Evolutionary conservation across 35 echinoderm and acorn worm species (phyloP).

Genomic region (Ophiothrix spiculata): DNA sequence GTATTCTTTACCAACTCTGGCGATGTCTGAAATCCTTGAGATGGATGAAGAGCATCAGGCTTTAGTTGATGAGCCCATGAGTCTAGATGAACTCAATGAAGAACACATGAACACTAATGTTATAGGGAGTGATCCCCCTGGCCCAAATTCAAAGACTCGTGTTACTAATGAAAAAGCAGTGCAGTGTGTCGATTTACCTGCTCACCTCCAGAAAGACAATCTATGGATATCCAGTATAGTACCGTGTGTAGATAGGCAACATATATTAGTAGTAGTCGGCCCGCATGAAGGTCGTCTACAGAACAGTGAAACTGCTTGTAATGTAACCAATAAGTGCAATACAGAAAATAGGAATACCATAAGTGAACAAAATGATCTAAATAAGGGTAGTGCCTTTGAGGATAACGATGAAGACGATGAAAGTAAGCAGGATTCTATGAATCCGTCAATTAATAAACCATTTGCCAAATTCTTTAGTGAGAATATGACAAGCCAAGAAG

Average conservation of each 20-base stretch:
- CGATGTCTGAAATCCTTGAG: constrained; percentile 48
- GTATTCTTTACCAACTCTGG: constrained; percentile 33
- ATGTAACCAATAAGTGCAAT: constrained; percentile 22
- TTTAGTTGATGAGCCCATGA: constrained; percentile 18
- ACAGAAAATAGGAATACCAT: constrained; percentile 19
- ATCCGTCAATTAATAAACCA: neutral
- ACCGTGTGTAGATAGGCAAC: constrained; percentile 40
- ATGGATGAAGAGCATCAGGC: constrained; percentile 52
- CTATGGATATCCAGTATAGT: constrained; percentile 30
- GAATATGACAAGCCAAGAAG: neutral
- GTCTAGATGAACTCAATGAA: constrained; percentile 1
- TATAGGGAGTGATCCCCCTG: neutral
- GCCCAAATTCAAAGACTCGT: neutral
- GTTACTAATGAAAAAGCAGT: constrained; percentile 33
- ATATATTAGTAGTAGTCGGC: constrained; percentile 49
- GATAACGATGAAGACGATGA: constrained; percentile 11
- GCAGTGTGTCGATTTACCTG: constrained; percentile 52
- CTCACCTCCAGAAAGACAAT: constrained; percentile 30
- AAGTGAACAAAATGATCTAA: constrained; percentile 51
- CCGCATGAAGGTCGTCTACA: constrained; percentile 45
- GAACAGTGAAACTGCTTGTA: constrained; percentile 22
- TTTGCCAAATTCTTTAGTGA: neutral
- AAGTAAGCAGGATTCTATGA: neutral
- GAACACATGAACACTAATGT: constrained; percentile 1
- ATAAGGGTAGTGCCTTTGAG: constrained; percentile 31